These are phyloP conservation scores for Erynnis tages DNA, from an alignment of 2,888 invertebrate species.

Conservation along the genomic window DNA sequence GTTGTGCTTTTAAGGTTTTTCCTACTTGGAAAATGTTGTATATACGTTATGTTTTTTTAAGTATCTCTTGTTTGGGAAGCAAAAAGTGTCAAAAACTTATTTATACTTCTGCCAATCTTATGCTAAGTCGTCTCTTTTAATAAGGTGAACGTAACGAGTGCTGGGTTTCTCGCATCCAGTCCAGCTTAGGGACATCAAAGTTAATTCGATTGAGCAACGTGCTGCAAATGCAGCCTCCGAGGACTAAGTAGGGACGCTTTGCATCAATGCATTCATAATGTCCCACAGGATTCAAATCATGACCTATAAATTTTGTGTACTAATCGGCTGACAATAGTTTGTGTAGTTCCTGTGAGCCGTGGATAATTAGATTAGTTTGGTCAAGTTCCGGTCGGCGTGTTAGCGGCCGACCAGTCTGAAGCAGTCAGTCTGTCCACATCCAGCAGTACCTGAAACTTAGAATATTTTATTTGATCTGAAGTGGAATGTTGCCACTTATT, in stretches of 20 bases:
- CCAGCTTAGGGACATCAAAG: too few species aligned
- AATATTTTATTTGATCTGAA: too few species aligned
- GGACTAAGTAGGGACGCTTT: not conserved
- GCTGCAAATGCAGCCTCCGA: not conserved
- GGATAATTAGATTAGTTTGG: conserved; percentile 64
- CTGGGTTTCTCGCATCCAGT: too few species aligned
- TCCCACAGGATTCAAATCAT: not conserved
- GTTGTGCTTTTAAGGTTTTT: not conserved
- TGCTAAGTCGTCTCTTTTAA: not conserved
- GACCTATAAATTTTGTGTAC: not conserved
- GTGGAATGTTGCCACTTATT: too few species aligned
- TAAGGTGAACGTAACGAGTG: too few species aligned
- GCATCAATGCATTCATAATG: not conserved
- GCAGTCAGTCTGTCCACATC: not conserved
- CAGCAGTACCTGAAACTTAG: not conserved
- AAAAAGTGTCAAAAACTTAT: not conserved
- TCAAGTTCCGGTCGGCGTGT: conserved; percentile 44
- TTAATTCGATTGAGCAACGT: too few species aligned
- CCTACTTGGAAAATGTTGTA: too few species aligned
- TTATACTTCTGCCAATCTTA: not conserved
- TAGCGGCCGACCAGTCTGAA: conserved; percentile 28
- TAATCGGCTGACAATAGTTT: conserved; percentile 25
- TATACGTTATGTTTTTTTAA: too few species aligned
- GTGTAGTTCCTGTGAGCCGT: conserved; percentile 43
- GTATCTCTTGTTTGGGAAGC: too few species aligned